These are phyloP conservation scores for Holacanthus passer DNA, from an alignment of 2,113 vertebrate species.

Conservation along the genomic window DNA sequence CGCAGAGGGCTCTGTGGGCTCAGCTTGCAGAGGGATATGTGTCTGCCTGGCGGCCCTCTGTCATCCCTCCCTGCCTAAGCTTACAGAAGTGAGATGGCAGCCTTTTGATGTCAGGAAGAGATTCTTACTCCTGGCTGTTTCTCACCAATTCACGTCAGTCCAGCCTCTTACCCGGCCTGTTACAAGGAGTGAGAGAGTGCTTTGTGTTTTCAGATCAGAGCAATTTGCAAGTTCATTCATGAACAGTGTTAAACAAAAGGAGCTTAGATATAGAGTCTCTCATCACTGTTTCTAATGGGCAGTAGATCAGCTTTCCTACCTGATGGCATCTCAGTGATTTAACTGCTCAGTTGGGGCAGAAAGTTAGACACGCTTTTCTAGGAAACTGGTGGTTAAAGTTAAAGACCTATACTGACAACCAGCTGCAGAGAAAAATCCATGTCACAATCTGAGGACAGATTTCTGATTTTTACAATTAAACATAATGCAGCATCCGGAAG, in stretches of 20 bases:
- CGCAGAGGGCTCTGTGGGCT: slow-evolving; percentile 55
- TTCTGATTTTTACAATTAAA: not conserved
- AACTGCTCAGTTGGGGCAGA: slow-evolving; percentile 6
- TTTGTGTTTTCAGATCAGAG: slow-evolving; percentile 93
- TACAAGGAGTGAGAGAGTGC: slow-evolving; percentile 85
- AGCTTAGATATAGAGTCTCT: slow-evolving; percentile 89
- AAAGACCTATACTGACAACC: not conserved
- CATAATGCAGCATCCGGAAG: not conserved
- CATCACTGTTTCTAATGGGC: slow-evolving; percentile 79
- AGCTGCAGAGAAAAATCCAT: not conserved
- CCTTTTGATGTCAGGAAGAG: slow-evolving; percentile 92
- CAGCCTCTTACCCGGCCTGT: slow-evolving; percentile 84
- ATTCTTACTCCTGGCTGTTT: slow-evolving; percentile 87
- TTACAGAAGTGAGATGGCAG: slow-evolving; percentile 82
- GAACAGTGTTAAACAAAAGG: slow-evolving; percentile 89
- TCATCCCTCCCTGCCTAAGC: slow-evolving; percentile 80
- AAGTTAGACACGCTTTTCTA: not conserved
- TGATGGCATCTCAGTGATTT: slow-evolving; percentile 52
- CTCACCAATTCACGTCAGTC: slow-evolving; percentile 88
- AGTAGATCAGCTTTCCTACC: slow-evolving; percentile 77
- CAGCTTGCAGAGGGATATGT: slow-evolving; percentile 83
- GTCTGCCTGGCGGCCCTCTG: slow-evolving; percentile 82
- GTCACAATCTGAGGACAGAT: not conserved
- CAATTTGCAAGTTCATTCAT: slow-evolving; percentile 92
- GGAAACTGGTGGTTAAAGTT: slow-evolving; percentile 2